Base-by-base conservation (phyloP, 1,140 invertebrate genomes). In the Conus betulinus region DNA sequence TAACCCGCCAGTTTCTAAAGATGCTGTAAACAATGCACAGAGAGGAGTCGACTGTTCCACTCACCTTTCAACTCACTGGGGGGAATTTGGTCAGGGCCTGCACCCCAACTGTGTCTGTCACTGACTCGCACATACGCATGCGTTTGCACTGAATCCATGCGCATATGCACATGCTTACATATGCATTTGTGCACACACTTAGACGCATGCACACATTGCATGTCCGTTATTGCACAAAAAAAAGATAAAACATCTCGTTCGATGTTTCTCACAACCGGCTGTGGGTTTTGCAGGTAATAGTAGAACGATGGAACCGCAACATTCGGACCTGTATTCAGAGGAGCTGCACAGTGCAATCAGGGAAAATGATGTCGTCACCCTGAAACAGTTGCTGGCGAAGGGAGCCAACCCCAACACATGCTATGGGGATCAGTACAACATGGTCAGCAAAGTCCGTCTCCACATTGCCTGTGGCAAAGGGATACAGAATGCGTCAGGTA, bases 401-500 rank as follows among this genome's bases (percentile, higher is more conserved):
- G 93, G 93, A 7, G 90, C 86, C 39, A 88, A 93, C 78, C 89
- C 91, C 1, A 89, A 93, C 82, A 85, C 88, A 51, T 90, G 90
- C n/a, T 93, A 91, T 76, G 90, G 91, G 25, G 92, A 93, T 63
- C 60, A 85, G 8, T 90, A 89, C 25, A 90, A 91, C 63, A 91
- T 93, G 82, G 91, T 89, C 76, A 88, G 91, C 6, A 92, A 92
- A 93, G 86, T 93, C 92, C 3, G 88, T 93, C 88, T 93, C 5
- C 92, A 93, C 71, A 89, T 93, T 60, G 91, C 91, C 63, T 93
- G 92, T 90, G 92, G 90, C 76, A 92, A 91, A 78, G 92, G 91
- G 13, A 89, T 51, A 81, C 89, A 15, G 91, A 91, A 27, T 92
- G 91, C 81, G 89, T 91, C 10, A 91, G 90, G 89, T 92, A 90